Conservation (phyloP, 2,797 vertebrate genomes). For the Intellagama lesueurii region DNA sequence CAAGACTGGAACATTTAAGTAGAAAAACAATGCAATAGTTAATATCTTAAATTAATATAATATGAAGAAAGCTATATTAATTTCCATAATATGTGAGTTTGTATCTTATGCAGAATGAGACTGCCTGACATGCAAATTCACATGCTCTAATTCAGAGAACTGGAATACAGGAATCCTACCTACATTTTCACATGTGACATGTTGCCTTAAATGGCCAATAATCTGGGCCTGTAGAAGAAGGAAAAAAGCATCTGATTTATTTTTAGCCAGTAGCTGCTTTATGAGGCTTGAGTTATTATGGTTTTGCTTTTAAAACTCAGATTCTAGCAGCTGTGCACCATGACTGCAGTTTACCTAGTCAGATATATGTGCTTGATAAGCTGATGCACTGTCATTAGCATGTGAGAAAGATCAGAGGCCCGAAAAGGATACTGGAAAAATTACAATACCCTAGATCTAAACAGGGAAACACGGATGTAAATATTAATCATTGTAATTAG, state of each 20-base stretch:
- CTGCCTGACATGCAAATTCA: too few species aligned
- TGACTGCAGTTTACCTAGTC: neutral
- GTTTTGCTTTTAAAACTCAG: constrained; percentile 63
- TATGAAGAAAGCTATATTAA: too few species aligned
- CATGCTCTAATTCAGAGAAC: neutral
- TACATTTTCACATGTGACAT: constrained; percentile 45
- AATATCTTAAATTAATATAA: too few species aligned
- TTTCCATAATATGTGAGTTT: too few species aligned
- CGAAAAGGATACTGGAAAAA: neutral
- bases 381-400: neutral
- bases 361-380: neutral
- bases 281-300: constrained; percentile 53
- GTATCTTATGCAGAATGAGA: too few species aligned
- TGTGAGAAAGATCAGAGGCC: neutral
- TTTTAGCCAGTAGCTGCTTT: constrained; percentile 60
- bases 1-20: too few species aligned
- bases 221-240: constrained; percentile 48
- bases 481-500: constrained; percentile 19
- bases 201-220: constrained; percentile 61
- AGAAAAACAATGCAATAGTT: too few species aligned
- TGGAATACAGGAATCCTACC: neutral
- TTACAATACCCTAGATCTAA: neutral
- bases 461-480: constrained; percentile 22
- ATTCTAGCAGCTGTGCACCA: constrained; percentile 21
- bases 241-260: constrained; percentile 46